Evolutionary conservation across 1,140 invertebrate species (phyloP).

Genomic region (Cephus cinctus): DNA sequence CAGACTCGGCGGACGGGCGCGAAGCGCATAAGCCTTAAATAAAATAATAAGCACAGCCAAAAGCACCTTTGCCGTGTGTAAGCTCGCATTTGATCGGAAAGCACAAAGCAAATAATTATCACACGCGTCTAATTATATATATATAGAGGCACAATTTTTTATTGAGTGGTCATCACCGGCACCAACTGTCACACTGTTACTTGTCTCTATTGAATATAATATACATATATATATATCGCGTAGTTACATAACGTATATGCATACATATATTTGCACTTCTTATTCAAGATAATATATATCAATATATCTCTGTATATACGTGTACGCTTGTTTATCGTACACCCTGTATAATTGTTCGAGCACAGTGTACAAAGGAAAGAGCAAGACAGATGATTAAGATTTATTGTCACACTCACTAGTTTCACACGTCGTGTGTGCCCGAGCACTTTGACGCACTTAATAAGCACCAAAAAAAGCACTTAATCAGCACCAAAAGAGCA

Average conservation of each 20-base stretch:
- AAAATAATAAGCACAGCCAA: slow-evolving; percentile 33
- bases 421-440: too few relatives aligned
- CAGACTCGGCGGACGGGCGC: slow-evolving; percentile 47
- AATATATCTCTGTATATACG: background rate
- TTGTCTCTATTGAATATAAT: too few relatives aligned
- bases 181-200: too few relatives aligned
- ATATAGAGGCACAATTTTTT: too few relatives aligned
- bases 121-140: slow-evolving; percentile 12
- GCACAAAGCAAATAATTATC: slow-evolving; percentile 45
- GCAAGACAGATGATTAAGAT: background rate
- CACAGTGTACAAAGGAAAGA: background rate
- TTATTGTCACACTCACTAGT: too few relatives aligned
- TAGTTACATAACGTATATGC: slow-evolving; percentile 16
- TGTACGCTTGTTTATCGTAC: background rate
- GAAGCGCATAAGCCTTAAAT: slow-evolving; percentile 35
- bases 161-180: too few relatives aligned
- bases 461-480: slow-evolving; percentile 34
- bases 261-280: background rate
- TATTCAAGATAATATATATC: background rate
- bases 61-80: slow-evolving; percentile 45
- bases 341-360: background rate
- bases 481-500: slow-evolving; percentile 29
- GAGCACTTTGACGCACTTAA: slow-evolving; percentile 43
- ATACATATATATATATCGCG: slow-evolving; percentile 18
- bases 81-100: slow-evolving; percentile 52